These are phyloP conservation scores for Rousettus leschenaultii DNA, from an alignment of 2,113 vertebrate species.

Conservation along the genomic window DNA sequence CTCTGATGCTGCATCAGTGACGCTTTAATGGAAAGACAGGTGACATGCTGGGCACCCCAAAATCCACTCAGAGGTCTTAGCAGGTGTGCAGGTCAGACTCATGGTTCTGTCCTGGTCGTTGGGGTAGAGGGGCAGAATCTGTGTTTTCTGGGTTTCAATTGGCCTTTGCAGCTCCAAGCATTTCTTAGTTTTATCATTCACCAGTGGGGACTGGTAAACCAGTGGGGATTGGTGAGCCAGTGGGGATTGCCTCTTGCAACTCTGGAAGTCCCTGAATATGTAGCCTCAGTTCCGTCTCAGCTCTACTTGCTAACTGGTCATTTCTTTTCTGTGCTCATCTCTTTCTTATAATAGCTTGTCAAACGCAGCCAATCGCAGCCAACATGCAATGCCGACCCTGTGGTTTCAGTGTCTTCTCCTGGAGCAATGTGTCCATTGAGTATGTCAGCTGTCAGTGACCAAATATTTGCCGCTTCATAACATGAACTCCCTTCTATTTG, in stretches of 20 bases:
- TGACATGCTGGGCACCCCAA: not conserved
- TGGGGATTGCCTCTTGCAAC: not conserved
- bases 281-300: not conserved
- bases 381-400: no score
- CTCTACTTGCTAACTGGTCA: not conserved
- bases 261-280: not conserved
- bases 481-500: not conserved
- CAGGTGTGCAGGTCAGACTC: not conserved
- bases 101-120: not conserved
- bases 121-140: not conserved
- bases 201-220: not conserved
- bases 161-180: not conserved
- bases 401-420: not conserved
- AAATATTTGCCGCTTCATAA: not conserved
- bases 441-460: not conserved
- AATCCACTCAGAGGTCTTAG: not conserved
- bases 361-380: not conserved
- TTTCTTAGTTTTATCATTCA: not conserved
- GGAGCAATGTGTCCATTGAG: not conserved
- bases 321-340: not conserved
- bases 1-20: not conserved
- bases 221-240: not conserved
- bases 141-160: not conserved
- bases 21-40: not conserved
- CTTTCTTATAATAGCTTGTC: not conserved